phyloP scores from a whole-genome alignment of 2,797 vertebrate genomes.

The Smutsia temminckii region DNA sequence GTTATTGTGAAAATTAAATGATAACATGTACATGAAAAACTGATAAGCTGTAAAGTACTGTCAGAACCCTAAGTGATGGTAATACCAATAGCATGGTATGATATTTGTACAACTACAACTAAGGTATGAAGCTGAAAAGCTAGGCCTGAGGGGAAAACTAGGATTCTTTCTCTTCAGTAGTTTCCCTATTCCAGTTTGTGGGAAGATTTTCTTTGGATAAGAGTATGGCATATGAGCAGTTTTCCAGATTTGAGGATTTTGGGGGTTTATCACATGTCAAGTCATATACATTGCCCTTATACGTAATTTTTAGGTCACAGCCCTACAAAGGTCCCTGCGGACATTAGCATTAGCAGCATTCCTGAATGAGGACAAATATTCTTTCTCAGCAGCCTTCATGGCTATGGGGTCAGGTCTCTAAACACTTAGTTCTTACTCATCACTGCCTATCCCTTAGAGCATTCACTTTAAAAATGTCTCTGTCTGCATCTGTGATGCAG shows the following conservation, averaged over 20 bases:
- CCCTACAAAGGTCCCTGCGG: rapidly evolving
- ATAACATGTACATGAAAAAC: background rate
- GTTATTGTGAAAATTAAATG: background rate
- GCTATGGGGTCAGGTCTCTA: background rate
- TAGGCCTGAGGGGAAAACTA: background rate
- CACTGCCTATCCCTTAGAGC: background rate
- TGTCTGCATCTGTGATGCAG: background rate
- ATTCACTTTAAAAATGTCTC: background rate
- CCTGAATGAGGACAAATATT: background rate
- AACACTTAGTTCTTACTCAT: background rate
- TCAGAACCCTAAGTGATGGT: background rate
- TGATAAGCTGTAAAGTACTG: background rate
- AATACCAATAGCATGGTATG: background rate
- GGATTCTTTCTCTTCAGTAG: background rate
- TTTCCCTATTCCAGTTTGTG: background rate
- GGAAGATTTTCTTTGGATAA: background rate
- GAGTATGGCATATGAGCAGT: background rate
- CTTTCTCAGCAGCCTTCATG: background rate
- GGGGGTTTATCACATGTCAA: rapidly evolving
- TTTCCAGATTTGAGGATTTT: background rate
- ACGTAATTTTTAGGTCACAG: background rate
- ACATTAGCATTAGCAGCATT: background rate
- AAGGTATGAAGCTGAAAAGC: background rate
- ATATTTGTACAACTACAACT: background rate
- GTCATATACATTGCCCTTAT: background rate